phyloP scores from a whole-genome alignment of 2,797 vertebrate genomes.

The Peromyscus melanophrys region DNA sequence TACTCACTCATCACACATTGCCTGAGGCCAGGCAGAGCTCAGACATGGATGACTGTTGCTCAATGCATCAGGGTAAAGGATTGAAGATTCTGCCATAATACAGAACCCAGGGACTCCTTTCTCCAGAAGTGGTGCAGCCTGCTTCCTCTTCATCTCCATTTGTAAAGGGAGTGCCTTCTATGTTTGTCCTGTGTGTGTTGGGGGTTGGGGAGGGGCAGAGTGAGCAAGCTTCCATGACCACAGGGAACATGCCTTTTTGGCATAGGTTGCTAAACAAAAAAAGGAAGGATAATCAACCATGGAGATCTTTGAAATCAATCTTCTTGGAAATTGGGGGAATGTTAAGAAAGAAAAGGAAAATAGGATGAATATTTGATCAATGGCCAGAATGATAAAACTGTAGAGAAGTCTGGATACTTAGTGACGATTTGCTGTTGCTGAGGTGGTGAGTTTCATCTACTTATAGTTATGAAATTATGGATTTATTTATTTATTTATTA shows the following conservation, averaged over 20 bases:
- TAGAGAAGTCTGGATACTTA: background rate
- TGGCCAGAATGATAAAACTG: background rate
- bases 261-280: background rate
- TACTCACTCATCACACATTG: background rate
- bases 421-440: background rate
- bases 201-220: too few species aligned
- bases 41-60: background rate
- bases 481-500: background rate
- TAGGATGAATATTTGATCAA: background rate
- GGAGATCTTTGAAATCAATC: background rate
- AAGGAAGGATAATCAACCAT: background rate
- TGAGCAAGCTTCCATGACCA: fast-evolving
- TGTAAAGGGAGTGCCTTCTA: too few species aligned
- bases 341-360: background rate
- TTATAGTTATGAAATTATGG: background rate
- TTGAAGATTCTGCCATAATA: background rate
- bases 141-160: background rate
- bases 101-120: background rate
- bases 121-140: too few species aligned
- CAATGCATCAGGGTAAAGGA: background rate
- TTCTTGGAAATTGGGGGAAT: background rate
- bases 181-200: too few species aligned
- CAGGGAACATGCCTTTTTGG: background rate
- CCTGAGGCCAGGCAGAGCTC: background rate
- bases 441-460: background rate